Evolutionary conservation across 1,140 invertebrate species (phyloP).

Genomic region (Aphelinus certus): DNA sequence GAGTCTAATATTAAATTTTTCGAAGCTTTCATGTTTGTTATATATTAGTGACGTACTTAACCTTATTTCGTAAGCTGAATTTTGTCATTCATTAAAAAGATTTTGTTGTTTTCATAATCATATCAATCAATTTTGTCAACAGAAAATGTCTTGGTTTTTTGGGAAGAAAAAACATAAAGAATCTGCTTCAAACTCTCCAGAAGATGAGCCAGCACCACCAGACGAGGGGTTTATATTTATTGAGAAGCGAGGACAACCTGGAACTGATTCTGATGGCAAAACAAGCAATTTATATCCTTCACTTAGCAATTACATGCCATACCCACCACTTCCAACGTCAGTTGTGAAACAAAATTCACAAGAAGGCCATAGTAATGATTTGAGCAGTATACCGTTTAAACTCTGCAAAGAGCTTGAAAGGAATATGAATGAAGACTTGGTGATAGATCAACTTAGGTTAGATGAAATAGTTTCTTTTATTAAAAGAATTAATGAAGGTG

Average conservation of each 20-base stretch:
- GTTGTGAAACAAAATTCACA: slow-evolving; percentile 45
- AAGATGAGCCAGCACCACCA: slow-evolving; percentile 42
- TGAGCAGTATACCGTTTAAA: slow-evolving; percentile 61
- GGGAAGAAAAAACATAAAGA: slow-evolving; percentile 61
- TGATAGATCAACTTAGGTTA: slow-evolving; percentile 54
- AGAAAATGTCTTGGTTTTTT: slow-evolving; percentile 64
- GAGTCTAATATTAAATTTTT: no score
- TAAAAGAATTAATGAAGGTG: slow-evolving; percentile 49
- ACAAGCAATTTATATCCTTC: slow-evolving; percentile 51
- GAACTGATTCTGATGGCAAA: slow-evolving; percentile 18
- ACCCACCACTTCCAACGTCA: slow-evolving; percentile 27
- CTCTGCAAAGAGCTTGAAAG: slow-evolving; percentile 52
- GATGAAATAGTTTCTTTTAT: slow-evolving; percentile 59
- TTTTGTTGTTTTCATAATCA: no score
- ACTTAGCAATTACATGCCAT: slow-evolving; percentile 38
- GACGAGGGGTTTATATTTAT: slow-evolving; percentile 55
- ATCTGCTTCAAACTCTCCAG: slow-evolving; percentile 51
- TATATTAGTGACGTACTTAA: slow-evolving; percentile 28
- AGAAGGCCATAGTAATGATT: slow-evolving; percentile 49
- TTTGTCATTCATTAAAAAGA: no score
- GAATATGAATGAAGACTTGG: slow-evolving; percentile 50
- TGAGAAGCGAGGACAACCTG: slow-evolving; percentile 44
- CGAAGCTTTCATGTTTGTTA: not conserved
- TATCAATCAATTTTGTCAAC: no score
- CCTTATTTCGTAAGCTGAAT: slow-evolving; percentile 30